These are phyloP conservation scores for Paramormyrops kingsleyae DNA, from an alignment of 2,113 vertebrate genomes.

Conservation along the genomic window DNA sequence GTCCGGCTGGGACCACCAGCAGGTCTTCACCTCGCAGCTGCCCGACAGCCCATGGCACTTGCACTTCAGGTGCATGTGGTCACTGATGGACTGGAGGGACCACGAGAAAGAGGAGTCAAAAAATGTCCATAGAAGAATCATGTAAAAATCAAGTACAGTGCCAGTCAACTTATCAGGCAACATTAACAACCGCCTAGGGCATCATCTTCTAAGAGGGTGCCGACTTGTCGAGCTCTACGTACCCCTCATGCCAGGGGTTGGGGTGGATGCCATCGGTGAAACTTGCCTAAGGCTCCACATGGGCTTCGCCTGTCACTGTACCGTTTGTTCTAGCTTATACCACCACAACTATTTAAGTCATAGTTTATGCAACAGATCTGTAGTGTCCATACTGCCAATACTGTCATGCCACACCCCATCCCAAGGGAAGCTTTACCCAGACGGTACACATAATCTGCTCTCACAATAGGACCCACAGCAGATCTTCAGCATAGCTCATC, in stretches of 20 bases:
- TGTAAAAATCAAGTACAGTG: background rate
- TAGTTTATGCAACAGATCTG: background rate
- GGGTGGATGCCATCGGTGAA: background rate
- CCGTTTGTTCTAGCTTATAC: background rate
- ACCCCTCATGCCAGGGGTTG: background rate
- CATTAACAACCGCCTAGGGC: background rate
- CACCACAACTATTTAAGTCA: background rate
- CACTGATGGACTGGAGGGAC: constrained; percentile 79
- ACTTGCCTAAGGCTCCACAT: background rate
- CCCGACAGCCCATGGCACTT: constrained; percentile 95
- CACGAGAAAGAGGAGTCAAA: background rate
- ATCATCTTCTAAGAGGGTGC: background rate
- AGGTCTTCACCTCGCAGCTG: constrained; percentile 98
- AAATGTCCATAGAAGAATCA: background rate
- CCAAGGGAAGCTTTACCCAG: background rate
- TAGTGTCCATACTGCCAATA: background rate
- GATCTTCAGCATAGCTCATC: background rate
- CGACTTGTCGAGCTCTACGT: background rate
- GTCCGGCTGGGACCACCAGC: constrained; percentile 97
- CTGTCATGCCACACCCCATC: background rate
- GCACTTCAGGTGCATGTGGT: constrained; percentile 97
- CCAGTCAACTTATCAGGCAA: background rate
- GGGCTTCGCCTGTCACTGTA: background rate
- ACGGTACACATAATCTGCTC: background rate
- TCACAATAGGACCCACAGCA: background rate